Base-by-base conservation (phyloP, 2,888 invertebrate species). In the Drosophila neonasuta region DNA sequence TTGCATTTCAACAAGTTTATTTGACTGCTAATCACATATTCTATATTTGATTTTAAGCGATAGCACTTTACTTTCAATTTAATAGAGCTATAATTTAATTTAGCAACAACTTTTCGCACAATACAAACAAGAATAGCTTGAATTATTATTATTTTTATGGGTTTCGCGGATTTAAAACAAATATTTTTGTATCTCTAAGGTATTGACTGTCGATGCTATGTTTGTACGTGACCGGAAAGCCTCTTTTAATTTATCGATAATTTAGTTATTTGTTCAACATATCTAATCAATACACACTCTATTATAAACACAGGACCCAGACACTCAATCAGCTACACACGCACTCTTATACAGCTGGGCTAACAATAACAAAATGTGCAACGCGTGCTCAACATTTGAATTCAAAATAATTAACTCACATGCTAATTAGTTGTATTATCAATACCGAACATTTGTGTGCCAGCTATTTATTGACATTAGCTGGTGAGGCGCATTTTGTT, bases 391-490 rank as follows among this genome's bases (percentile, higher is more conserved):
- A 52, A 69, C 69, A 67, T 72, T 65, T 66, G 59, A 79, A 81
- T 74, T 66, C 34, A 55, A 83, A 85, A 87, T 87, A 87, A 83
- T 83, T 78, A 87, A 85, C 83, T 87, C 62, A 55, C 70, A 80
- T 87, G 78, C 86, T 85, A 86, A 83, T 83, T 87, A 83, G 78
- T 70, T 71, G 68, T 59, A 80, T 78, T 87, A 79, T 78, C 74
- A 80, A 72, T 72, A 60, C 64, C 69, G 42, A 56, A 61, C 68
- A 64, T 59, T 54, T 60, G 56, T 58, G 41, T 48, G 52, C n/a
- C 75, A 42, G 57, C 49, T 48, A 65, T 71, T 83, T 83, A 80
- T 80, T 80, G 74, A 59, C 69, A 77, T 72, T 74, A 68, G 74
- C 51, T 62, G 65, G 44, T 58, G 34, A 29, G 62, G 9, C 45